phyloP scores from a whole-genome alignment of 1,140 invertebrate species.

The Brachionus angularis region DNA sequence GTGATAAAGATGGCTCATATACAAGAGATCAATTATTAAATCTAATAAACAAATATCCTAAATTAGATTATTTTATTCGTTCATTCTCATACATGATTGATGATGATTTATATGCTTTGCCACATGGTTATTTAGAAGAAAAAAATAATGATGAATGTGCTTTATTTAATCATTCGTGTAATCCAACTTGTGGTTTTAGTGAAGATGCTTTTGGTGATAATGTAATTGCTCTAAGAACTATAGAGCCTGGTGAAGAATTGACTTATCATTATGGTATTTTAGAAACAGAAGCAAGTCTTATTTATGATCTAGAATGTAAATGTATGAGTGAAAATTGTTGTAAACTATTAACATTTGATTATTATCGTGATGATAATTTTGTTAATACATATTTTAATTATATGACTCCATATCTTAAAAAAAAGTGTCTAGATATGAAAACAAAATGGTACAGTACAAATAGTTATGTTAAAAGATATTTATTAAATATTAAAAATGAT shows the following conservation, averaged over 20 bases:
- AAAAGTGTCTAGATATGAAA: not conserved
- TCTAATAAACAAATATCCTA: not conserved
- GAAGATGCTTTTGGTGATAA: not conserved
- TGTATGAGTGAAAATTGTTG: not conserved
- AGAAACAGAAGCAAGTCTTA: not conserved
- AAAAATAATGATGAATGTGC: not conserved
- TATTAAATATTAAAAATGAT: not conserved
- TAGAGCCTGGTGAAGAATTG: not conserved
- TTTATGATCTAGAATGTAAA: not conserved
- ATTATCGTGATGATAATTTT: not conserved
- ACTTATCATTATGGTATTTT: not conserved
- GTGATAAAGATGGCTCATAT: not conserved
- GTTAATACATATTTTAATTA: not conserved
- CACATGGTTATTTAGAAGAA: not conserved
- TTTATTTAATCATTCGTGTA: not conserved
- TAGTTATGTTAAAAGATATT: not conserved
- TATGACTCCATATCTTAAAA: not conserved
- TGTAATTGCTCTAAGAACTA: not conserved
- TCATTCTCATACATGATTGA: not conserved
- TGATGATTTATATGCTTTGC: not conserved
- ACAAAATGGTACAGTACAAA: not conserved
- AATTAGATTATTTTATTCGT: not conserved
- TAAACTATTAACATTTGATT: not conserved
- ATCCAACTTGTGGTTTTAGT: not conserved
- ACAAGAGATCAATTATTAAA: not conserved